Conservation (phyloP, 2,797 vertebrate species). For the Pitangus sulphuratus region DNA sequence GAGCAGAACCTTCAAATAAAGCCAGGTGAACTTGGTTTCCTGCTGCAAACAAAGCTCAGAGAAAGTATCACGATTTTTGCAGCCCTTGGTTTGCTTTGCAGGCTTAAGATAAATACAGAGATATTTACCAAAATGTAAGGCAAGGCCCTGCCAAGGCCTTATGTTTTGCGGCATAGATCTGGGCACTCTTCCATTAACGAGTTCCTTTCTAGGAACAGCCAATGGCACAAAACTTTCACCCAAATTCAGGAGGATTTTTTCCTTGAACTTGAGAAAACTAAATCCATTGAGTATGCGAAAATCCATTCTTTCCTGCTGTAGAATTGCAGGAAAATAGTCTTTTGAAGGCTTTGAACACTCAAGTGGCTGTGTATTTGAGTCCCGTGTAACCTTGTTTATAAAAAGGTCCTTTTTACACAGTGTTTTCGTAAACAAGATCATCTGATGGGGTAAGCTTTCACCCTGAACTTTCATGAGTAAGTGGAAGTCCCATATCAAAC, state of each 20-base stretch:
- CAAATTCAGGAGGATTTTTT: not conserved
- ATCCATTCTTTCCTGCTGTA: not conserved
- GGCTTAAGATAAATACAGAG: not conserved
- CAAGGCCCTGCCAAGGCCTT: not conserved
- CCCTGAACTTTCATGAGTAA: not conserved
- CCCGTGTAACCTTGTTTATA: not conserved
- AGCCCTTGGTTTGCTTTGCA: not conserved
- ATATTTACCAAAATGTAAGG: not conserved
- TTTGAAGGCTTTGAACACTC: not conserved
- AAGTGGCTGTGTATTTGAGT: not conserved
- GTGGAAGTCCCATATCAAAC: not conserved
- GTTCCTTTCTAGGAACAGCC: not conserved
- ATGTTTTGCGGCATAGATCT: not conserved
- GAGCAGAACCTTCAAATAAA: constrained; percentile 46
- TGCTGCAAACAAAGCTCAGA: not conserved
- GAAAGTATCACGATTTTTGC: not conserved
- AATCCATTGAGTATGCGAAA: not conserved
- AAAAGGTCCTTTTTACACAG: not conserved
- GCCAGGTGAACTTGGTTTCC: not conserved
- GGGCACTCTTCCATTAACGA: accelerated
- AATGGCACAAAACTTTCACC: not conserved
- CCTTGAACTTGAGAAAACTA: not conserved
- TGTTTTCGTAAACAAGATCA: not conserved
- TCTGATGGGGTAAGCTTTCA: not conserved
- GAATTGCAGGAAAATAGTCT: not conserved